Percentiles rank a stretch among this genome's conserved stretches.
Evolutionary conservation across 2,888 invertebrate species (phyloP).

Genomic region (Yponomeuta sedellus): DNA sequence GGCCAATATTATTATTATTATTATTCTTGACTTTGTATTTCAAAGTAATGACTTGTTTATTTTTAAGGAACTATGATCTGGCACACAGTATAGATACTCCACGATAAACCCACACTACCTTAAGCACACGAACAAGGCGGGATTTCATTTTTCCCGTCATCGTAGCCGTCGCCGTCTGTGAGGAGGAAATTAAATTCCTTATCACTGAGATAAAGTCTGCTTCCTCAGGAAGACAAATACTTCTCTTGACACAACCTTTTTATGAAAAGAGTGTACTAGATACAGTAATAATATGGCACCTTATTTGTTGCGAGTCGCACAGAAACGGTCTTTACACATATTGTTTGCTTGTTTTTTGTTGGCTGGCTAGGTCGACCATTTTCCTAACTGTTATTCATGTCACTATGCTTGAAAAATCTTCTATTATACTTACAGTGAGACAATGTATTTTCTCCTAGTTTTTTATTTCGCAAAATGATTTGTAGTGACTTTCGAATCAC

Average conservation of each 20-base stretch:
- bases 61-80: too few species aligned
- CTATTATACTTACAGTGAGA: background rate
- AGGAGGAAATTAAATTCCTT: constrained; percentile 63
- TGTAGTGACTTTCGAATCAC: too few species aligned
- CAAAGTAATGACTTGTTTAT: too few species aligned
- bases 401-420: too few species aligned
- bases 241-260: background rate
- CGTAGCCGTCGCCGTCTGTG: constrained; percentile 26
- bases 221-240: constrained; percentile 36
- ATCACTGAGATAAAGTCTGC: constrained; percentile 48
- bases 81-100: background rate
- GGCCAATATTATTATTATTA: too few species aligned
- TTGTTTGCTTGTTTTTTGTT: background rate
- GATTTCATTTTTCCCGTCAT: constrained; percentile 46
- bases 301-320: background rate
- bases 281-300: background rate
- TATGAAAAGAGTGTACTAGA: constrained; percentile 4
- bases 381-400: background rate
- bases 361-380: background rate
- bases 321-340: background rate
- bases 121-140: background rate
- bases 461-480: too few species aligned
- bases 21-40: too few species aligned
- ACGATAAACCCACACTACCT: background rate
- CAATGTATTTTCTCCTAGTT: too few species aligned